These are phyloP conservation scores for Sparidentex hasta DNA, from an alignment of 2,797 vertebrate species.

Conservation along the genomic window DNA sequence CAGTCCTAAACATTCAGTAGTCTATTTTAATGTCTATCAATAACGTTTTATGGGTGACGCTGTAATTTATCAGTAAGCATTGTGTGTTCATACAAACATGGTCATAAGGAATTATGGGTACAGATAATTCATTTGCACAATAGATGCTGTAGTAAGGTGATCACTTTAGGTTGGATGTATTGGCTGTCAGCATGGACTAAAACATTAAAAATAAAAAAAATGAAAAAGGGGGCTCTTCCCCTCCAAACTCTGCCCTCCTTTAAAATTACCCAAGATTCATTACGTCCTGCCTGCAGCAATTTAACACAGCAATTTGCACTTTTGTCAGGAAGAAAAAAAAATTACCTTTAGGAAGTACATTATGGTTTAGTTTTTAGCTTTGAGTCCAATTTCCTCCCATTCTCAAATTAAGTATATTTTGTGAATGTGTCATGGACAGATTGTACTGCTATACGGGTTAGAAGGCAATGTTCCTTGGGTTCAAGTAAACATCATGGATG, in stretches of 20 bases:
- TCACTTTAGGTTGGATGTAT: background rate
- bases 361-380: slow-evolving; percentile 55
- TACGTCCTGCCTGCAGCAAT: slow-evolving; percentile 70
- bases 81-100: slow-evolving; percentile 3
- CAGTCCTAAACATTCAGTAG: slow-evolving; percentile 5
- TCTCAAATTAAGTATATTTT: slow-evolving; percentile 67
- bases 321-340: slow-evolving; percentile 61
- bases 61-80: slow-evolving; percentile 26
- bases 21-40: slow-evolving; percentile 21
- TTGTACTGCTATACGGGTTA: background rate
- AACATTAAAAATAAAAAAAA: slow-evolving; percentile 24
- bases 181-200: background rate
- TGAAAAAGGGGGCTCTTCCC: slow-evolving; percentile 14
- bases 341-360: slow-evolving; percentile 73
- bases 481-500: background rate
- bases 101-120: background rate
- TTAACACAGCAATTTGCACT: slow-evolving; percentile 59
- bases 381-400: slow-evolving; percentile 67
- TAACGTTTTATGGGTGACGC: slow-evolving; percentile 15
- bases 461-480: slow-evolving; percentile 29
- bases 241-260: slow-evolving; percentile 19
- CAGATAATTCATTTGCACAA: background rate
- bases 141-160: background rate
- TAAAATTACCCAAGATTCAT: slow-evolving; percentile 63
- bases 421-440: slow-evolving; percentile 22